Percentiles rank a stretch among this genome's conserved stretches.
phyloP scores from a whole-genome alignment of 2,888 invertebrate species.

The Papilio protenor region DNA sequence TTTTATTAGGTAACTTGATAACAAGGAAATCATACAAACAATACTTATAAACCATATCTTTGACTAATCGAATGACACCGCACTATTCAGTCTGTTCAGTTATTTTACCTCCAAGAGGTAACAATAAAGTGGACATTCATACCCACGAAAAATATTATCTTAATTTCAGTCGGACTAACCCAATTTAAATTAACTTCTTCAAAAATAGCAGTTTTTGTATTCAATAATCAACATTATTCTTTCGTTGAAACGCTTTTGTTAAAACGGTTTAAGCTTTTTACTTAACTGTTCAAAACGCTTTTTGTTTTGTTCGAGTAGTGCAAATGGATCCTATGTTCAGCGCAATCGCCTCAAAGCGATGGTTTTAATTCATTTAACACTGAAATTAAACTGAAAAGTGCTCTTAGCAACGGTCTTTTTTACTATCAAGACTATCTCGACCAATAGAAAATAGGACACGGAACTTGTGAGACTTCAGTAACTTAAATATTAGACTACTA shows the following conservation, averaged over 20 bases:
- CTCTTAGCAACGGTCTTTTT: background rate
- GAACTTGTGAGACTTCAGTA: background rate
- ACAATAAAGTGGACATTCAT: background rate
- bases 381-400: constrained; percentile 20
- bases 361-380: constrained; percentile 26
- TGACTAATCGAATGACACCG: background rate
- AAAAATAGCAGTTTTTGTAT: background rate
- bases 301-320: background rate
- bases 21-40: background rate
- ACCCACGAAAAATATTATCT: background rate
- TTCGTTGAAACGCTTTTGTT: constrained; percentile 15
- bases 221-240: background rate
- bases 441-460: background rate
- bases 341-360: constrained; percentile 25
- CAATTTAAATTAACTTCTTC: background rate
- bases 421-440: constrained; percentile 11
- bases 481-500: background rate
- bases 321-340: constrained; percentile 25
- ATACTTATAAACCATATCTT: background rate
- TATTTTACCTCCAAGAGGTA: background rate
- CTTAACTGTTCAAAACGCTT: constrained; percentile 31
- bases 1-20: constrained; percentile 11
- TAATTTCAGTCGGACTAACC: too few species aligned
- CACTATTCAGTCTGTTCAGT: background rate
- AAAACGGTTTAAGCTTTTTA: background rate